A percentile compares a stretch with the other conserved stretches of the same genome.
Conservation (phyloP, 1,140 invertebrate genomes). For the Tetranychus urticae region DNA sequence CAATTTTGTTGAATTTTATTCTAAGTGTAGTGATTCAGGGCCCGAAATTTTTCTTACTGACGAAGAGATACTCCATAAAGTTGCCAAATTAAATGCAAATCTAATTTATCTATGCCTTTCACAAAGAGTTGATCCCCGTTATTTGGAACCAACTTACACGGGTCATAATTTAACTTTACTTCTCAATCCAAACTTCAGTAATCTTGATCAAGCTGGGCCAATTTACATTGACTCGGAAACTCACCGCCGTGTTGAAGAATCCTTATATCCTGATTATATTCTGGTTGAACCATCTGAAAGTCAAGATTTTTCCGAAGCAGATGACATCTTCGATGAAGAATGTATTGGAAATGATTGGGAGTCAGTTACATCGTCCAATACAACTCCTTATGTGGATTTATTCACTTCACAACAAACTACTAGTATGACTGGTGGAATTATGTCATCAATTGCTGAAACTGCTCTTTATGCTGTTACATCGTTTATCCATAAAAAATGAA, state of each 20-base stretch:
- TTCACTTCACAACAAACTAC: background rate
- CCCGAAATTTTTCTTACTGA: constrained; percentile 43
- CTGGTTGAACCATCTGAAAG: background rate
- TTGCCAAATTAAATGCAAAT: constrained; percentile 52
- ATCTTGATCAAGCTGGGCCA: background rate
- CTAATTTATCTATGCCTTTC: constrained; percentile 53
- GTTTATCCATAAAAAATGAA: background rate
- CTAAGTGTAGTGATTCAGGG: constrained; percentile 27
- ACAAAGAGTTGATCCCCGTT: constrained; percentile 34
- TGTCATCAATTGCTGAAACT: background rate
- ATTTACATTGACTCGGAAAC: background rate
- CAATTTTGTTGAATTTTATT: constrained; percentile 16
- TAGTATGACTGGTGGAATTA: background rate
- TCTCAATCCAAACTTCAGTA: background rate
- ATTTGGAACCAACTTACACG: background rate
- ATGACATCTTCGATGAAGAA: background rate
- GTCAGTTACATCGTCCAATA: background rate
- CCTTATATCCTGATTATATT: background rate
- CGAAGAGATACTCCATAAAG: constrained; percentile 42
- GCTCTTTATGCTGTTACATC: background rate
- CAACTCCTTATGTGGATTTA: background rate
- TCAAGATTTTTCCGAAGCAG: background rate
- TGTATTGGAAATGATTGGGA: background rate
- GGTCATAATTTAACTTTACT: background rate
- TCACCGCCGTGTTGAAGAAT: background rate